Evolutionary conservation across 2,888 invertebrate genomes (phyloP), one percentile per base, ranked within the genome.

Genomic region (Dexiosoma caninum): DNA sequence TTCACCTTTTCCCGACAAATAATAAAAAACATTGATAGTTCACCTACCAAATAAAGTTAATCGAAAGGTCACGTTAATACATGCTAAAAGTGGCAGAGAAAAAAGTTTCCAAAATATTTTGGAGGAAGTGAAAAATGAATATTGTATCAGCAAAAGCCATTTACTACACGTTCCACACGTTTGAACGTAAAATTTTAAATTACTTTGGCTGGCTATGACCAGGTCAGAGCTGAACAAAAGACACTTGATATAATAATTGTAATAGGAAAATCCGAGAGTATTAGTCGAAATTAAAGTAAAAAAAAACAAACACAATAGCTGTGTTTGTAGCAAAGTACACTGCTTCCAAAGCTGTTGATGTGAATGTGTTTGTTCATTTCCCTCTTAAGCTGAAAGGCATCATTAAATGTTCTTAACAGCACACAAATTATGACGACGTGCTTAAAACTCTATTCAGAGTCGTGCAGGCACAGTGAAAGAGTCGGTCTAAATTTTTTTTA

Each of bases 101-200:
- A 23, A 51, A 27, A 51, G 14, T 27, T 27, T 49, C 23, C 0
- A 5, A 27, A 51, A 30, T 49, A n/a, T 49, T 9, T n/a, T 6
- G 23, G n/a, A n/a, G 23, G 27, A 5, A 10, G 16, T 4, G 3
- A 10, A 1, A 35, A 30, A 67, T 40, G 49, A 16, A 40, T 16
- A 19, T 27, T 35, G n/a, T 60, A 30, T n/a, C n/a, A n/a, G 5
- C 30, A 59, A 55, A 60, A 49, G 51, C 70, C 44, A n/a, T n/a
- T n/a, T 6, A 75, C 64, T 40, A 62, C 76, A 72, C 59, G 67
- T 76, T 62, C 62, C 62, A 62, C 76, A 72, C 71, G 67, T 77
- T 72, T 55, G 49, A 67, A 72, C 72, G 30, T 49, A 57, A 71
- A 72, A 72, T 57, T 69, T 59, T 21, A 69, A 72, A 81, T 81